Evolutionary conservation across 2,797 vertebrate species (phyloP).

Genomic region (Spinibarbus caldwelli): DNA sequence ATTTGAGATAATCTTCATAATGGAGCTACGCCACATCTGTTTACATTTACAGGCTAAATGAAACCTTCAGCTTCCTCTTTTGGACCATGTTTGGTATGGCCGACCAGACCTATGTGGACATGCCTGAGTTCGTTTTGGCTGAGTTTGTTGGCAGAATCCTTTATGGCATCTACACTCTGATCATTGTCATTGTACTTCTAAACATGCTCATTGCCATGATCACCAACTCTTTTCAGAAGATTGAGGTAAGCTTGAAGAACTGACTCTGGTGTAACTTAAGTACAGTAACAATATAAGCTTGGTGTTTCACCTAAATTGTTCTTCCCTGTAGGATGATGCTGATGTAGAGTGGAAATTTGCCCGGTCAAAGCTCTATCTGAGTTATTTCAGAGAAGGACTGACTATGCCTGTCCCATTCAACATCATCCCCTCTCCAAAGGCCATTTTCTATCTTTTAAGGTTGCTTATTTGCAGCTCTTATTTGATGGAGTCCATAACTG

Average conservation of each 20-base stretch:
- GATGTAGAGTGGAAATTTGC: slow-evolving; percentile 94
- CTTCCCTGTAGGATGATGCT: slow-evolving; percentile 81
- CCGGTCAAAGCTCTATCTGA: slow-evolving; percentile 89
- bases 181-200: slow-evolving; percentile 92
- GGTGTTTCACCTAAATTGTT: background rate
- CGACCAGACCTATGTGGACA: slow-evolving; percentile 86
- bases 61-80: slow-evolving; percentile 91
- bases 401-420: slow-evolving; percentile 92
- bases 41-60: slow-evolving; percentile 82
- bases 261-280: background rate
- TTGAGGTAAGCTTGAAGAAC: slow-evolving; percentile 77
- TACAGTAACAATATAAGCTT: background rate
- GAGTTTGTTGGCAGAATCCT: slow-evolving; percentile 86
- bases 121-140: slow-evolving; percentile 82
- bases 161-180: slow-evolving; percentile 88
- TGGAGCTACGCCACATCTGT: background rate
- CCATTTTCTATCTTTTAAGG: slow-evolving; percentile 84
- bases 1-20: background rate
- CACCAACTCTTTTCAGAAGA: slow-evolving; percentile 94
- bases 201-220: slow-evolving; percentile 97
- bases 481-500: no score
- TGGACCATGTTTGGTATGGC: slow-evolving; percentile 94
- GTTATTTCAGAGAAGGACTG: slow-evolving; percentile 89
- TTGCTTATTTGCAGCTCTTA: slow-evolving; percentile 52
- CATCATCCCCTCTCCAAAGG: slow-evolving; percentile 89